Base-by-base conservation (phyloP, 2,113 vertebrate genomes). In the Zapornia atra region DNA sequence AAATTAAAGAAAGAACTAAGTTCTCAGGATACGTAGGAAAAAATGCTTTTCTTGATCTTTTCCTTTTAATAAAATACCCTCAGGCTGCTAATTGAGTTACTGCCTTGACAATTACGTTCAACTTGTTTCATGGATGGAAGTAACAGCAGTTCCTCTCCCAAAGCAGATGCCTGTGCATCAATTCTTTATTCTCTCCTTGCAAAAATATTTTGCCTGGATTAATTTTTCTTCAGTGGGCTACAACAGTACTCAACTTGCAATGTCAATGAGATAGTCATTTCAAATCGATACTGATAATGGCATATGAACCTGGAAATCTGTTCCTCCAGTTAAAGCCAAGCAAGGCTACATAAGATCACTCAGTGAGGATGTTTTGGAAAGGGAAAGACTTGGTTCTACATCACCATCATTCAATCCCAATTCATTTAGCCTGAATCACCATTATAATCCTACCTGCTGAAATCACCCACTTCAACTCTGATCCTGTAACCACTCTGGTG, bases 11-110 rank as follows among this genome's bases (percentile, higher is more conserved):
- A 71, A 90, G 14, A 93, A 51, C 57, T 38, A 50, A 40, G n/a
- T 79, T 93, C 81, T 93, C 44, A 36, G 28, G 40, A 84, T 46
- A 50, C 38, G 77, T 57, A 65, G 28, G 65, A 80, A 92, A 26
- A 95, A 88, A 86, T 8, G 9, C 5, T 92, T 95, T 92, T 63
- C 71, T 93, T 94, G 36, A 94, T 94, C 66, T 90, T 93, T 77
- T 81, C 29, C 26, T 81, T 93, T 92, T 31, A 94, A 40, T 88
- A 92, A 86, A 92, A 86, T 42, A 68, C 48, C 75, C 79, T 90
- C 80, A 88, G 86, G 86, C 83, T 81, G 46, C 51, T 92, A 85
- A 88, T 6, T 50, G 72, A 94, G 38, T 84, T 93, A 79, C 34
- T 83, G 42, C 56, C 33, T 92, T 87, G 72, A 88, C 53, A 80